Evolutionary conservation across 2,888 invertebrate genomes (phyloP).

Genomic region (Tetranychus truncatus): DNA sequence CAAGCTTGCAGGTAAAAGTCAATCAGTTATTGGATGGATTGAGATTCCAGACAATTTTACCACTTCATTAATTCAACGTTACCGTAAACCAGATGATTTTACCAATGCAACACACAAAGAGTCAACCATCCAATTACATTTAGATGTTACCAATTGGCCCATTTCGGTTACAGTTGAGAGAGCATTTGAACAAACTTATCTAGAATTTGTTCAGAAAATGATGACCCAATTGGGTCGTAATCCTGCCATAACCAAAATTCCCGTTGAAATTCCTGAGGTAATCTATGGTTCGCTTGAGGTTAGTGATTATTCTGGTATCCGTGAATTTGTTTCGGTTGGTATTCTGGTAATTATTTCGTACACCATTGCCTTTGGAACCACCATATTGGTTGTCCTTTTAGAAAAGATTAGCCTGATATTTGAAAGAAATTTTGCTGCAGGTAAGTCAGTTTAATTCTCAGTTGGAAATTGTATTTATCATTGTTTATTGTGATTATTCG

Average conservation of each 20-base stretch:
- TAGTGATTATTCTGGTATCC: background rate
- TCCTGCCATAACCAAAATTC: background rate
- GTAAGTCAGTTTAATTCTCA: background rate
- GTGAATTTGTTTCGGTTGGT: background rate
- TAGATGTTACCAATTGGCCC: constrained; percentile 7
- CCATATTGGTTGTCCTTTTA: background rate
- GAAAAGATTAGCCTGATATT: constrained; percentile 9
- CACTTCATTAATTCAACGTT: background rate
- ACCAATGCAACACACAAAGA: background rate
- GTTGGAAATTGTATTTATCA: background rate
- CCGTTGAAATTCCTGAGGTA: background rate
- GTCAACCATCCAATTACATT: background rate
- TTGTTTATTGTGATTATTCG: too few relatives aligned
- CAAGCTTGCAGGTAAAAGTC: background rate
- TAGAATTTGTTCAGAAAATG: background rate
- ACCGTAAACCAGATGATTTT: background rate
- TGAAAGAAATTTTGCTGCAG: constrained; percentile 52
- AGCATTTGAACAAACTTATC: background rate
- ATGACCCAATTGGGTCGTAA: background rate
- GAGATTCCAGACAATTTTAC: constrained; percentile 6
- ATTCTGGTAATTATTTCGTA: constrained; percentile 11
- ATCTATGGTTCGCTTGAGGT: background rate
- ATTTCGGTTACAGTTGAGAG: background rate
- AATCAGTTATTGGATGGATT: background rate
- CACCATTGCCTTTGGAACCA: constrained; percentile 4